Percentiles rank a stretch among this genome's conserved stretches.
Conservation (phyloP, 2,888 invertebrate genomes). For the Lordiphosa andalusiaca region DNA sequence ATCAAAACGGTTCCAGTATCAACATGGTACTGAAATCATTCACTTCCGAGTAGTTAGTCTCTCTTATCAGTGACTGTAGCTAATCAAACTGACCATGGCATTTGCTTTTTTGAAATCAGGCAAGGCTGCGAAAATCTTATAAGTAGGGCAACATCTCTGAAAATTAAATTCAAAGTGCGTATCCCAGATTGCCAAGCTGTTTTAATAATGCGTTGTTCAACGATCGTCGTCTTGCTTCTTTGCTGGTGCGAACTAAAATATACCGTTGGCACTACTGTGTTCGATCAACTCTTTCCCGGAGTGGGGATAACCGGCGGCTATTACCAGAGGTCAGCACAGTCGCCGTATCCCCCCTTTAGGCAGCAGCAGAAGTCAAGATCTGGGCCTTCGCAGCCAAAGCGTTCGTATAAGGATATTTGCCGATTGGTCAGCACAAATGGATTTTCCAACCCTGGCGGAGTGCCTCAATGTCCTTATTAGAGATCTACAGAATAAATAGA, state of each 20-base stretch:
- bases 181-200: slow-evolving; percentile 1
- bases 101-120: slow-evolving; percentile 8
- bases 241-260: slow-evolving; percentile 2
- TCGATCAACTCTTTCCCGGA: slow-evolving; percentile 39
- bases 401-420: slow-evolving; percentile 71
- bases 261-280: slow-evolving; percentile 10
- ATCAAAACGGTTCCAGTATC: no score
- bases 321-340: no score
- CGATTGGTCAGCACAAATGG: slow-evolving; percentile 67
- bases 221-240: slow-evolving; percentile 10
- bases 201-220: background rate
- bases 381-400: slow-evolving; percentile 25
- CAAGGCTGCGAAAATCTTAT: slow-evolving; percentile 42
- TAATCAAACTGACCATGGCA: slow-evolving; percentile 25
- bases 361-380: slow-evolving; percentile 1
- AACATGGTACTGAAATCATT: no score
- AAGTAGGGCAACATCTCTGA: slow-evolving; percentile 33
- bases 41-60: background rate
- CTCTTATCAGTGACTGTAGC: slow-evolving; percentile 41
- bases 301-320: slow-evolving; percentile 4
- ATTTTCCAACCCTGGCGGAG: slow-evolving; percentile 66
- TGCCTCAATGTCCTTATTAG: slow-evolving; percentile 68
- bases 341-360: background rate
- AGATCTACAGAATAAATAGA: background rate
- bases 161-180: slow-evolving; percentile 23